Conservation (phyloP, 35 echinoderm and acorn worm species). For the Apostichopus japonicus region DNA sequence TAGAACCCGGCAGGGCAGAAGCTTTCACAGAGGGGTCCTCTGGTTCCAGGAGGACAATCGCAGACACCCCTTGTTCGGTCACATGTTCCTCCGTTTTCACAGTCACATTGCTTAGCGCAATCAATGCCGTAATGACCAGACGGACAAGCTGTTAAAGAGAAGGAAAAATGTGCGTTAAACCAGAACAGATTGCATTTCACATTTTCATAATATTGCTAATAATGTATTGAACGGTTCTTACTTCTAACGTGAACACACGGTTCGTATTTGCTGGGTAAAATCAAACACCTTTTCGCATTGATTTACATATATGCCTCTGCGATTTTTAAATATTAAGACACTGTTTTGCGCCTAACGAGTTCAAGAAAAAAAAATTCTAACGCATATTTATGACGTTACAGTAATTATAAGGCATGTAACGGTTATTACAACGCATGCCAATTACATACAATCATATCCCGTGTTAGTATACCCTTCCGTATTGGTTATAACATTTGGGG, state of each 20-base stretch:
- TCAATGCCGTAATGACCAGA: conserved; percentile 65
- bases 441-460: no score
- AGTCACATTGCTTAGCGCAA: conserved; percentile 63
- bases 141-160: conserved; percentile 45
- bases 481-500: no score
- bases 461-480: no score
- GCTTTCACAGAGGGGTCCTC: conserved; percentile 59
- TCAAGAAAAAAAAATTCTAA: no score
- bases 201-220: background rate
- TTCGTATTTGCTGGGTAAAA: background rate
- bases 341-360: background rate
- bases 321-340: background rate
- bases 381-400: no score
- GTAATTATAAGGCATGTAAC: no score
- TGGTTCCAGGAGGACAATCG: conserved; percentile 32
- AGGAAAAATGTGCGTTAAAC: background rate
- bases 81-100: conserved; percentile 64
- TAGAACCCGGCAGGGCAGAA: conserved; percentile 70
- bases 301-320: background rate
- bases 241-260: background rate
- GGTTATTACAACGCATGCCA: no score
- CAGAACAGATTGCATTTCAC: no score
- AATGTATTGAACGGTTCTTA: background rate
- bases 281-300: background rate
- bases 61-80: conserved; percentile 39